phyloP scores from a whole-genome alignment of 1,140 invertebrate genomes.

The Leptinotarsa undecemlineata region DNA sequence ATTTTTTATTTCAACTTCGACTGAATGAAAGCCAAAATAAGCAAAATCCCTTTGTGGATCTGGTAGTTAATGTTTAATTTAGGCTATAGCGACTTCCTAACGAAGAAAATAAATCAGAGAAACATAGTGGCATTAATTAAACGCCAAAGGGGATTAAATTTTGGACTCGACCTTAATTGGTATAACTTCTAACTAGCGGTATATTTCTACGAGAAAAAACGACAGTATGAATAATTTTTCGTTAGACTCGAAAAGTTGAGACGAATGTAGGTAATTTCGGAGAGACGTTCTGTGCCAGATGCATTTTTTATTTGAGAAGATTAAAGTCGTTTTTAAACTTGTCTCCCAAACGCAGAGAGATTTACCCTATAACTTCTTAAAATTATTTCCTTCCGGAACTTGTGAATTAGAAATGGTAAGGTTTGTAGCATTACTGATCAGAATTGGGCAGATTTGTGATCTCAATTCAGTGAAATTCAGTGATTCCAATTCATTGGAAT shows the following conservation, averaged over 20 bases:
- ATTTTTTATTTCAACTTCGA: background rate
- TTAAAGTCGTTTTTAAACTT: background rate
- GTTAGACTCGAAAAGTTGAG: background rate
- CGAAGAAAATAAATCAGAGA: conserved; percentile 17
- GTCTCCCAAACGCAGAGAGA: background rate
- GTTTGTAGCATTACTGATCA: no score
- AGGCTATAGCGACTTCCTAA: conserved; percentile 8
- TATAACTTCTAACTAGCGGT: conserved; percentile 14
- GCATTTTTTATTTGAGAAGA: background rate
- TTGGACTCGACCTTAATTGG: conserved; percentile 15
- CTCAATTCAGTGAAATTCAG: no score
- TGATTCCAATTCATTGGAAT: no score
- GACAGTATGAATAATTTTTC: conserved; percentile 20
- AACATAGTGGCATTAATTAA: conserved; percentile 18
- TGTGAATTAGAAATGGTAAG: no score
- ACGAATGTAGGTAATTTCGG: conserved; percentile 7
- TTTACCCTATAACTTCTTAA: background rate
- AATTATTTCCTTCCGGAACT: background rate
- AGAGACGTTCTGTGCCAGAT: background rate
- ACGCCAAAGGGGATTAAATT: conserved; percentile 16
- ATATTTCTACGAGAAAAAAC: background rate
- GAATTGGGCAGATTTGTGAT: no score
- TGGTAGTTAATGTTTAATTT: conserved; percentile 13
- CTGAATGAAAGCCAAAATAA: background rate
- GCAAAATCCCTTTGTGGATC: background rate